Evolutionary conservation across 2,113 vertebrate genomes (phyloP), one percentile per base, ranked within the genome.

Genomic region (Sebastes fasciatus): DNA sequence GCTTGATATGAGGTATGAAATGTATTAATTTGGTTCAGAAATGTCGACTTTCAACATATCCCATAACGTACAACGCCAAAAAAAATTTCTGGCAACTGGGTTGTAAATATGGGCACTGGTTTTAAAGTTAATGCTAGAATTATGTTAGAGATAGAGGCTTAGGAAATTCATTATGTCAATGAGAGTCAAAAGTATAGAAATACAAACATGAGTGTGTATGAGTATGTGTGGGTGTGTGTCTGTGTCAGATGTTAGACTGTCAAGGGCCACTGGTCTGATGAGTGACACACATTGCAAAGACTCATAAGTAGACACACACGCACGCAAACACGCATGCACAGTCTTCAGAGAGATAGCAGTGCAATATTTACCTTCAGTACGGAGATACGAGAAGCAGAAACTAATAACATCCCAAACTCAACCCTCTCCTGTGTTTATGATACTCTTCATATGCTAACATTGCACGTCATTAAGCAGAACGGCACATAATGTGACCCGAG

Each of bases 331-430:
- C 68, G 77, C 51, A 65, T 45, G 63, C 57, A 43, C 26, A 40
- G 12, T 43, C 58, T 57, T 62, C 57, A 82, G 67, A 74, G 58
- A 80, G 57, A 77, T 23, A 26, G 42, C 57, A 21, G 23, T 75
- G 65, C 19, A 80, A 86, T 87, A 70, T 86, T 79, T 62, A 58
- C 45, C 74, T 74, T 67, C 83, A 72, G 60, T 61, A 12, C 49
- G 54, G 75, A 76, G 78, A 86, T 67, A 85, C 79, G 79, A 85
- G 46, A 76, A 70, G 58, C 74, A 83, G 64, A 79, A 86, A 77
- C 40, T 74, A 84, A 83, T 87, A 85, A 82, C 73, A 48, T 49
- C 14, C 14, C 21, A 3, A 19, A 52, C 71, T 66, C 74, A 49
- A 12, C 77, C 46, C 52, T 51, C 42, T 64, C 16, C 58, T 49